Percentiles rank a stretch among this genome's conserved stretches.
These are phyloP conservation scores for Apteryx owenii DNA, from an alignment of 2,113 vertebrate species.

Conservation along the genomic window DNA sequence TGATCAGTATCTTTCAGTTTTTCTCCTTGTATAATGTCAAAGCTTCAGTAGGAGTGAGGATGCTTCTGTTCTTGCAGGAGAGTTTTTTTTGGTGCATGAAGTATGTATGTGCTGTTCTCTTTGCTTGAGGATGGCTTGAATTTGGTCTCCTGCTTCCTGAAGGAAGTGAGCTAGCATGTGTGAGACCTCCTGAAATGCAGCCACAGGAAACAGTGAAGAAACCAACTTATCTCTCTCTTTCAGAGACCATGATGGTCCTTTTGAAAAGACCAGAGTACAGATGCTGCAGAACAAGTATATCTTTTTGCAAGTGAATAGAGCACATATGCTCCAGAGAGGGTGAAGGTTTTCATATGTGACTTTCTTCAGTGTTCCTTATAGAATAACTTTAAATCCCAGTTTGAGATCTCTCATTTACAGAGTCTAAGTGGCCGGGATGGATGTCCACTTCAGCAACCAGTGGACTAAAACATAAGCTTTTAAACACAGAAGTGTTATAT, in stretches of 20 bases:
- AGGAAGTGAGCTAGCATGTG: background rate
- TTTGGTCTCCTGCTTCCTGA: background rate
- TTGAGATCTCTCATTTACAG: background rate
- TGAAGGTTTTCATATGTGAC: background rate
- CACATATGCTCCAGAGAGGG: background rate
- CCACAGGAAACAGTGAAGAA: background rate
- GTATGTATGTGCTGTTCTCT: background rate
- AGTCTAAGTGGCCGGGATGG: background rate
- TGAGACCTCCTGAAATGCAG: background rate
- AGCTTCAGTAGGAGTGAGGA: background rate
- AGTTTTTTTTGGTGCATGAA: no score
- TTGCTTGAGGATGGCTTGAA: background rate
- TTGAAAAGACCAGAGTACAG: background rate
- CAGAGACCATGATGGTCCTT: background rate
- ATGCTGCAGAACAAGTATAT: background rate
- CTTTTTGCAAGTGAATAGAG: background rate
- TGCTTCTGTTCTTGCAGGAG: background rate
- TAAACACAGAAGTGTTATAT: background rate
- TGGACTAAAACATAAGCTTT: background rate
- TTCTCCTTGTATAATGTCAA: background rate
- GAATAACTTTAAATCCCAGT: background rate
- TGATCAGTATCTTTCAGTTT: background rate
- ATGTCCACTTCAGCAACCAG: background rate
- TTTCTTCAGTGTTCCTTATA: background rate
- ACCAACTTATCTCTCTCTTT: background rate